A percentile compares a stretch with the other conserved stretches of the same genome.
Evolutionary conservation across 1,140 invertebrate genomes (phyloP).

Genomic region (Oreohelix idahoensis): DNA sequence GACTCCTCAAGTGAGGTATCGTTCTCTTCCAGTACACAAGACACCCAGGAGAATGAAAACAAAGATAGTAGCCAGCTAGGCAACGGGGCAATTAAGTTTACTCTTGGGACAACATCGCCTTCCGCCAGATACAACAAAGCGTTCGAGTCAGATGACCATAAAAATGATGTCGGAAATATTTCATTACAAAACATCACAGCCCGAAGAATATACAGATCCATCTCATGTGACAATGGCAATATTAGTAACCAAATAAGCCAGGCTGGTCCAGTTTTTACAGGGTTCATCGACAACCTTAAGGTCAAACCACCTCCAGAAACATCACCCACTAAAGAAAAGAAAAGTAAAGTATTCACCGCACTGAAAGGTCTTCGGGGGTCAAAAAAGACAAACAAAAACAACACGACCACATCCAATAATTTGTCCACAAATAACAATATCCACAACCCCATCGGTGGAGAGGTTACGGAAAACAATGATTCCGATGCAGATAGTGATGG

Average conservation of each 20-base stretch:
- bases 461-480: not conserved
- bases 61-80: not conserved
- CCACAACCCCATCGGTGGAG: not conserved
- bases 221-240: not conserved
- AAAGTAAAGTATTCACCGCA: not conserved
- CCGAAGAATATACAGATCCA: too few species aligned
- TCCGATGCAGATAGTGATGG: conserved; percentile 13
- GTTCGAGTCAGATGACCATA: not conserved
- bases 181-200: too few species aligned
- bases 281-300: too few species aligned
- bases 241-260: too few species aligned
- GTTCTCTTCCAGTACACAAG: not conserved
- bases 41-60: not conserved
- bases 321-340: not conserved
- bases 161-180: too few species aligned
- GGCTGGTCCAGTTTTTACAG: too few species aligned
- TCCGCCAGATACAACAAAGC: not conserved
- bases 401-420: not conserved
- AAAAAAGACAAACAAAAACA: not conserved
- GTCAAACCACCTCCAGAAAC: too few species aligned
- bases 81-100: not conserved
- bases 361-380: not conserved
- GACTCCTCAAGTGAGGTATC: too few species aligned
- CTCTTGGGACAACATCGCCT: not conserved
- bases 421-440: not conserved